Evolutionary conservation across 2,888 invertebrate genomes (phyloP), one percentile per base, ranked within the genome.

Genomic region (Stenoptilia bipunctidactyla): DNA sequence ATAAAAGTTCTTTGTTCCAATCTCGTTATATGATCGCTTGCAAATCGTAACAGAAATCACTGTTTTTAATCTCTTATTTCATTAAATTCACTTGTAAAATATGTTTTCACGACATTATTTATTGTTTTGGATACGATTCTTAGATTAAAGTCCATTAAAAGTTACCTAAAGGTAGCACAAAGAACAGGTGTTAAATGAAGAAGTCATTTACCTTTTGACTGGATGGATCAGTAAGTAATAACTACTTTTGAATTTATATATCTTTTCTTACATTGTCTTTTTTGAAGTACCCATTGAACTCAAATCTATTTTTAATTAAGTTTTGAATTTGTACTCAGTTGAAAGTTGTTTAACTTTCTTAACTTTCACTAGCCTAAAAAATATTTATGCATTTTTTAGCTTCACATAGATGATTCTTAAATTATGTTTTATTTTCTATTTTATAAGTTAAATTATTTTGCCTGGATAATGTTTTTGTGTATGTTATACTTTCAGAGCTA

Each of bases 141-240:
- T 20, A 20, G 4, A 5, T 20, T 20, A 8, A 5, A 5, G 4
- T 20, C 20, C 20, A 20, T 20, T 20, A 20, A 5, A 20, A 20
- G 3, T 20, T 30, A 30, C 30, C 9, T 30, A 30, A 3, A 30
- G 3, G n/a, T 30, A 30, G 50, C 70, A 74, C 68, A 70, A 69
- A 70, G 73, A 75, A 74, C 82, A 83, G 80, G 83, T 83, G 82
- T 61, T 73, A 5, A 2, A 30, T n/a, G n/a, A 51, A 61, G 58
- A 63, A 71, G 80, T 83, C 82, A 76, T 80, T 83, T 82, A 80
- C 82, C 83, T 76, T 61, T 20, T 76, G 66, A 61, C 61, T 70
- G 63, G 57, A 58, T 56, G 55, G 66, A 62, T 53, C 58, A 66
- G 67, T 66, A 72, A 71, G 66, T 70, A 66, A 64, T 65, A 72